Conservation (phyloP, 2,888 invertebrate genomes). For the Drosophila vallismaia region DNA sequence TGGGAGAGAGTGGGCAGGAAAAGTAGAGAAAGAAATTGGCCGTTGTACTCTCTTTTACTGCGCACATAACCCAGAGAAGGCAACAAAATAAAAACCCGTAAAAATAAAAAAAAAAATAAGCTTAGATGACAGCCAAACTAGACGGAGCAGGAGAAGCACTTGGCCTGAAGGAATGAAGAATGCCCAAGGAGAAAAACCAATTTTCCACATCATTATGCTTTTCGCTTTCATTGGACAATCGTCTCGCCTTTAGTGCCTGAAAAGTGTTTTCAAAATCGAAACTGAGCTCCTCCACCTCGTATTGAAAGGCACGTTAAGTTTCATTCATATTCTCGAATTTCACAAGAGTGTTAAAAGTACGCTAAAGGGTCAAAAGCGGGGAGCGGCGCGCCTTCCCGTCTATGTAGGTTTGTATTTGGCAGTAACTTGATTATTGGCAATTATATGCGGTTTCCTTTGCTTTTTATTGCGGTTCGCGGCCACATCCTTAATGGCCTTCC, state of each 20-base stretch:
- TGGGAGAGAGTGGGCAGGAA: slow-evolving; percentile 16
- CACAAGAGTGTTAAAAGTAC: neutral
- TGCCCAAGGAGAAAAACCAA: slow-evolving; percentile 58
- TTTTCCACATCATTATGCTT: slow-evolving; percentile 75
- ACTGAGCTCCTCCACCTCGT: neutral
- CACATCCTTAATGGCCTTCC: slow-evolving; percentile 12
- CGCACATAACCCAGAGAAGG: slow-evolving; percentile 79
- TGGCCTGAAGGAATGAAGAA: slow-evolving; percentile 30
- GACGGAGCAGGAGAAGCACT: slow-evolving; percentile 36
- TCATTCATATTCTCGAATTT: slow-evolving; percentile 15
- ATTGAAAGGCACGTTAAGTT: neutral
- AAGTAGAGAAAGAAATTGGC: slow-evolving; percentile 4
- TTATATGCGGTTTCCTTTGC: slow-evolving; percentile 63
- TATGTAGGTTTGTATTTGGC: slow-evolving; percentile 18
- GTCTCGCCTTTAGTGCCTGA: slow-evolving; percentile 1
- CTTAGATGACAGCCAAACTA: slow-evolving; percentile 20
- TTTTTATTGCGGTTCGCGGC: slow-evolving; percentile 19
- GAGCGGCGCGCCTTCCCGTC: neutral
- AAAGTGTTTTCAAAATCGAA: slow-evolving; percentile 26
- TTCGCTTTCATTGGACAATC: slow-evolving; percentile 56
- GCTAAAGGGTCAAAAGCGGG: slow-evolving; percentile 28
- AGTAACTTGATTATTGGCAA: slow-evolving; percentile 69
- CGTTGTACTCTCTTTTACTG: slow-evolving; percentile 38
- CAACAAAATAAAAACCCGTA: slow-evolving; percentile 63
- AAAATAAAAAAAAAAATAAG: slow-evolving; percentile 24